Percentiles rank a stretch among this genome's conserved stretches.
Evolutionary conservation across 2,113 vertebrate species (phyloP).

Genomic region (Petromus typicus): DNA sequence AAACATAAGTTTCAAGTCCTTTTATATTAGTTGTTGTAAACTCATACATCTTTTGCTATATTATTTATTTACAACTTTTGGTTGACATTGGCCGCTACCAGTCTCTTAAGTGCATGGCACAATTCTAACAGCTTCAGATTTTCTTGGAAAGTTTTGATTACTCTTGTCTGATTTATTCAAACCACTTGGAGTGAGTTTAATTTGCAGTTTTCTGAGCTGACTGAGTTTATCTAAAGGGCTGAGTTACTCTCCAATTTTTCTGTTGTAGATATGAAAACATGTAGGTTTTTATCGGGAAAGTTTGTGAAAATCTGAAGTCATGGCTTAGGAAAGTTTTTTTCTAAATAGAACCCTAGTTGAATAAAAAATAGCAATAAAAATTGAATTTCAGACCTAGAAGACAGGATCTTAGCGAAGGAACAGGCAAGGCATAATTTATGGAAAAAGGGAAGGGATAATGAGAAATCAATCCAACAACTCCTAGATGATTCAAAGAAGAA

Average conservation of each 20-base stretch:
- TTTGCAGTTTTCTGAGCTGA: not conserved
- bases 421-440: too few relatives aligned
- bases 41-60: not conserved
- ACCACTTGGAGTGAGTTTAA: not conserved
- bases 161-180: not conserved
- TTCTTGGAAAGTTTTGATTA: not conserved
- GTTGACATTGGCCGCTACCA: not conserved
- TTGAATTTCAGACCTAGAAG: too few relatives aligned
- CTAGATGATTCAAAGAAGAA: too few relatives aligned
- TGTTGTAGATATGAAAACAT: not conserved
- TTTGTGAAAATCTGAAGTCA: not conserved
- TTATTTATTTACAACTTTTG: not conserved
- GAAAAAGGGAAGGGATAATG: too few relatives aligned
- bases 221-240: not conserved
- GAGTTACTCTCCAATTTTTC: not conserved
- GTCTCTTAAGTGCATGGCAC: not conserved
- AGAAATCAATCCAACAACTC: too few relatives aligned
- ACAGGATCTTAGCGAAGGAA: too few relatives aligned
- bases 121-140: not conserved
- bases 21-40: not conserved
- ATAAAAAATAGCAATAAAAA: too few relatives aligned
- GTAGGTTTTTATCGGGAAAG: constrained; percentile 6
- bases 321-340: too few relatives aligned
- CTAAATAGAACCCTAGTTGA: too few relatives aligned
- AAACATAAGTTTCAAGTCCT: not conserved